These are phyloP conservation scores for Chrosomus eos DNA, from an alignment of 2,797 vertebrate species.

Conservation along the genomic window DNA sequence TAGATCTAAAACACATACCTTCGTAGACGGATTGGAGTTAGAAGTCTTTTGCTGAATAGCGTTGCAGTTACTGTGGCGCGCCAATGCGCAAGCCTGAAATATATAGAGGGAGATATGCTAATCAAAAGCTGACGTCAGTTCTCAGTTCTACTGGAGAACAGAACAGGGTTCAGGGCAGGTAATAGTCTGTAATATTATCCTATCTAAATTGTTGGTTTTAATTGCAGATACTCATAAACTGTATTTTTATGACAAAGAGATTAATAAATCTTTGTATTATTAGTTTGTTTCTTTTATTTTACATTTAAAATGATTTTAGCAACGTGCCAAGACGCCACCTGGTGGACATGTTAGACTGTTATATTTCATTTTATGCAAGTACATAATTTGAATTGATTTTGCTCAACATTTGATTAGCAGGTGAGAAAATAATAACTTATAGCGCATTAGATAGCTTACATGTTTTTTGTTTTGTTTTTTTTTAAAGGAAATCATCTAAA, in stretches of 20 bases:
- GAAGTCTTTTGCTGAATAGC: slow-evolving; percentile 58
- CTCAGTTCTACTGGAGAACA: not conserved
- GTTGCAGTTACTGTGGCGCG: slow-evolving; percentile 73
- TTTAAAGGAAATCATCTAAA: too few species aligned
- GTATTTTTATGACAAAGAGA: not conserved
- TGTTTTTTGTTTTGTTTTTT: not conserved
- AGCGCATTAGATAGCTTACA: not conserved
- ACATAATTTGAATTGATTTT: not conserved
- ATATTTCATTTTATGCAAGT: not conserved
- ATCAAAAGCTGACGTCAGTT: slow-evolving; percentile 76
- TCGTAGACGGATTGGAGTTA: slow-evolving; percentile 56
- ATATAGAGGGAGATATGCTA: slow-evolving; percentile 72
- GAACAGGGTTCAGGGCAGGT: slow-evolving; percentile 6
- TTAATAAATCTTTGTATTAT: not conserved
- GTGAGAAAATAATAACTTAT: not conserved
- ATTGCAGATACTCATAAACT: not conserved
- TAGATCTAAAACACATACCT: slow-evolving; percentile 65
- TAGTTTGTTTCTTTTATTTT: not conserved
- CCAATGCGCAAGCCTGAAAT: slow-evolving; percentile 69
- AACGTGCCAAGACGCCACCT: slow-evolving; percentile 19
- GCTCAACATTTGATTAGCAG: not conserved
- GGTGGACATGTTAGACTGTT: slow-evolving; percentile 20
- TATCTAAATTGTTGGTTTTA: slow-evolving; percentile 3
- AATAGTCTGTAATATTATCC: not conserved
- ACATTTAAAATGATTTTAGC: not conserved